Evolutionary conservation across 2,888 invertebrate genomes (phyloP).

Genomic region (Tinea pellionella): DNA sequence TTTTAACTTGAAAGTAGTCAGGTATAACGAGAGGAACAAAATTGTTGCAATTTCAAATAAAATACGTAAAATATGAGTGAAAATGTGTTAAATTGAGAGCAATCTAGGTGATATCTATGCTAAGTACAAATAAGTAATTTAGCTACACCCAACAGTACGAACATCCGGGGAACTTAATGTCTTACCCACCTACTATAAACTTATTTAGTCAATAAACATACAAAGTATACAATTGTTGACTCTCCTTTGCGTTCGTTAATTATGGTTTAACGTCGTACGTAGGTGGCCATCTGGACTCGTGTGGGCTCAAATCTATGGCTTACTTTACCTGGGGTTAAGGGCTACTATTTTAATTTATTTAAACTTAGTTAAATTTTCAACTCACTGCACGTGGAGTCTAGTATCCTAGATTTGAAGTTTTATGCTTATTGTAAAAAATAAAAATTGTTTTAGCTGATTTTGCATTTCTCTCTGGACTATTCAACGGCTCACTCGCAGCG

Average conservation of each 20-base stretch:
- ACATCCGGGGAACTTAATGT: background rate
- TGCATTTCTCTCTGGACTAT: too few relatives aligned
- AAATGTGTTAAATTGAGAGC: too few relatives aligned
- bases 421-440: too few relatives aligned
- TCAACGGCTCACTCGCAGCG: too few relatives aligned
- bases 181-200: background rate
- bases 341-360: background rate
- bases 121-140: background rate
- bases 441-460: too few relatives aligned
- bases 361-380: background rate
- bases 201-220: background rate
- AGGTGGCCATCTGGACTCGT: background rate
- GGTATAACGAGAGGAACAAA: too few relatives aligned
- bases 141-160: background rate
- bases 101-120: too few relatives aligned
- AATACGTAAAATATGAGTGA: too few relatives aligned
- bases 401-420: too few relatives aligned
- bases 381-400: too few relatives aligned
- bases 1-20: too few relatives aligned
- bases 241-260: background rate
- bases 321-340: background rate
- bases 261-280: slow-evolving; percentile 1
- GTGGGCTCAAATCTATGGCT: slow-evolving; percentile 9
- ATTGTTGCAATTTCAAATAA: too few relatives aligned
- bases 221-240: background rate